Percentiles rank a stretch among this genome's conserved stretches.
Evolutionary conservation across 1,140 invertebrate species (phyloP).

Genomic region (Frieseomelitta varia): DNA sequence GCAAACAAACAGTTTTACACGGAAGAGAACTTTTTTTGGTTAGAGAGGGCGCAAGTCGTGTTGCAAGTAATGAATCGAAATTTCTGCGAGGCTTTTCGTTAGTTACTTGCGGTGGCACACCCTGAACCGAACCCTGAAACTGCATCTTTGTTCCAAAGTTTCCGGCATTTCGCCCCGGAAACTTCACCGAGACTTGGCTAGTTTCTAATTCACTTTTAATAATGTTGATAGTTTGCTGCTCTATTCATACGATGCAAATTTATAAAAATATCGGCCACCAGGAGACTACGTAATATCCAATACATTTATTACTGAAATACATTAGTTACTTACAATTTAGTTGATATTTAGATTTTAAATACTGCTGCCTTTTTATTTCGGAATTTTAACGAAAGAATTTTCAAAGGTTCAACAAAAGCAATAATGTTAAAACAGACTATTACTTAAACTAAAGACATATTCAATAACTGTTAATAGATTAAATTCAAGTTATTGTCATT

Average conservation of each 20-base stretch:
- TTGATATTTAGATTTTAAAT: too few relatives aligned
- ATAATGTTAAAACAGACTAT: too few relatives aligned
- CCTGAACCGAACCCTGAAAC: not conserved
- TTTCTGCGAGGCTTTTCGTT: conserved; percentile 24
- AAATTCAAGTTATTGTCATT: too few relatives aligned
- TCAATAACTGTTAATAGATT: too few relatives aligned
- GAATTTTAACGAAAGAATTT: too few relatives aligned
- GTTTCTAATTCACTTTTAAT: conserved; percentile 25
- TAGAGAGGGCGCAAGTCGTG: not conserved
- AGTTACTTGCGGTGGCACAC: not conserved
- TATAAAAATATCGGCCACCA: not conserved
- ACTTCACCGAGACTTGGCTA: conserved; percentile 13
- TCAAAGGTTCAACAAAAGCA: too few relatives aligned
- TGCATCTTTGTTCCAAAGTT: conserved; percentile 35
- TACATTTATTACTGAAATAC: too few relatives aligned
- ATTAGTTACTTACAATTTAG: too few relatives aligned
- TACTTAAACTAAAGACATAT: too few relatives aligned
- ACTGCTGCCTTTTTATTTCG: too few relatives aligned
- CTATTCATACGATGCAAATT: not conserved
- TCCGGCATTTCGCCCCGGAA: not conserved
- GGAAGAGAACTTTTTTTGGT: not conserved
- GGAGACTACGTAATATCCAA: too few relatives aligned
- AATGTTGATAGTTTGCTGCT: not conserved
- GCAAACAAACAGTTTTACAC: not conserved
- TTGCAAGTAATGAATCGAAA: conserved; percentile 21